A percentile compares a stretch with the other conserved stretches of the same genome.
Evolutionary conservation across 2,888 invertebrate genomes (phyloP).

Genomic region (Xiphydria camelus): DNA sequence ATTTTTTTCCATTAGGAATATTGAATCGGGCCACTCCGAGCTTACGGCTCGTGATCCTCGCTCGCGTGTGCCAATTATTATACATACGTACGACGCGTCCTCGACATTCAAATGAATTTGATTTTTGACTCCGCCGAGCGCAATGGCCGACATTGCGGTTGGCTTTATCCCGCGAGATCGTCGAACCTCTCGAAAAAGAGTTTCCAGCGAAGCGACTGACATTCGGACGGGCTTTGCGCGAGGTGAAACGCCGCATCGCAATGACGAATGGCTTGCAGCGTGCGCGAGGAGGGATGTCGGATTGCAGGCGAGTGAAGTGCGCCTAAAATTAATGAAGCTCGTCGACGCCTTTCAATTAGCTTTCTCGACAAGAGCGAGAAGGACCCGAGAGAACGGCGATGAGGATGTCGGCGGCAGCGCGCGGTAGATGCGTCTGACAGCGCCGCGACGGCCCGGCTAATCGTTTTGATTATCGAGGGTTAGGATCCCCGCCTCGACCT

Average conservation of each 20-base stretch:
- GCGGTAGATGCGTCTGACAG: constrained; percentile 33
- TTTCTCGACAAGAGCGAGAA: constrained; percentile 29
- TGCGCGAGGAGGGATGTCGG: not conserved
- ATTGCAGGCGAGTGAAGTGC: no score
- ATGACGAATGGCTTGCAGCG: no score
- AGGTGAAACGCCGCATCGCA: not conserved
- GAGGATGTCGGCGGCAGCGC: constrained; percentile 13
- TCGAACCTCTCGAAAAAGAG: not conserved
- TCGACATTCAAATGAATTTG: no score
- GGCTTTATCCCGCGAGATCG: no score
- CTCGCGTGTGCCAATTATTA: no score
- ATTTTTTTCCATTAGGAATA: constrained; percentile 45
- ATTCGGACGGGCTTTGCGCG: not conserved
- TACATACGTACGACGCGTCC: no score
- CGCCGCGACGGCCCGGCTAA: constrained; percentile 22
- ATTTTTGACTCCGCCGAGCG: no score
- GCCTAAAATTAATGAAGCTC: no score
- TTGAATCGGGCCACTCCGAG: constrained; percentile 37
- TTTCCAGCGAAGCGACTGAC: no score
- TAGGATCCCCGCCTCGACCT: no score
- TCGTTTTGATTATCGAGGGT: constrained; percentile 27
- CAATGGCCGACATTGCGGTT: no score
- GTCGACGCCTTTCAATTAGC: constrained; percentile 42
- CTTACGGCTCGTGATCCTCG: no score
- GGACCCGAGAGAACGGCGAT: constrained; percentile 10